These are phyloP conservation scores for Microtus ochrogaster DNA, from an alignment of 2,113 vertebrate genomes.

Conservation along the genomic window DNA sequence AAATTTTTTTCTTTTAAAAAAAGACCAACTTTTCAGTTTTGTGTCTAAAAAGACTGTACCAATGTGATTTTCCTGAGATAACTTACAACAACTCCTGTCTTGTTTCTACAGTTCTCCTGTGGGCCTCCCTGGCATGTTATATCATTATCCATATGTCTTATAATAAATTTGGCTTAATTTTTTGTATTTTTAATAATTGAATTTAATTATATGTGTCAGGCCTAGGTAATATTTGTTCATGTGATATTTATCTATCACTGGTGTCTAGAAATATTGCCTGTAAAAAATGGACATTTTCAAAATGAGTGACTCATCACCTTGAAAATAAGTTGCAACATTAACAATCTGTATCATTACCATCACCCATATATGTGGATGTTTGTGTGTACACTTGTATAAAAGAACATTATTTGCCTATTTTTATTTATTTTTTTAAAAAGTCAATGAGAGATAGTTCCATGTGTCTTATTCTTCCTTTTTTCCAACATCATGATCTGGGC, in stretches of 20 bases:
- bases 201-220: not conserved
- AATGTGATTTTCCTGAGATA: not conserved
- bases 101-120: not conserved
- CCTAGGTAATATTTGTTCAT: not conserved
- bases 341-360: not conserved
- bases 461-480: not conserved
- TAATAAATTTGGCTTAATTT: not conserved
- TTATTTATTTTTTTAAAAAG: not conserved
- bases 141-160: not conserved
- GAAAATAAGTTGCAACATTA: not conserved
- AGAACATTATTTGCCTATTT: not conserved
- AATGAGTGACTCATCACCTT: not conserved
- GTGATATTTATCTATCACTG: not conserved
- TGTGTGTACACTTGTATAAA: fast-evolving
- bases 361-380: not conserved
- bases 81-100: not conserved
- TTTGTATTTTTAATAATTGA: not conserved
- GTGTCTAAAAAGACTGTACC: not conserved
- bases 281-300: not conserved
- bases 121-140: not conserved
- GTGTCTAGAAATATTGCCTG: not conserved
- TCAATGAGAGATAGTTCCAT: not conserved
- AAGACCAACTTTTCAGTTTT: not conserved
- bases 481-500: not conserved
- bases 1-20: not conserved